Conservation (phyloP, 23 tunicate species). For the Ciona savignyi region DNA sequence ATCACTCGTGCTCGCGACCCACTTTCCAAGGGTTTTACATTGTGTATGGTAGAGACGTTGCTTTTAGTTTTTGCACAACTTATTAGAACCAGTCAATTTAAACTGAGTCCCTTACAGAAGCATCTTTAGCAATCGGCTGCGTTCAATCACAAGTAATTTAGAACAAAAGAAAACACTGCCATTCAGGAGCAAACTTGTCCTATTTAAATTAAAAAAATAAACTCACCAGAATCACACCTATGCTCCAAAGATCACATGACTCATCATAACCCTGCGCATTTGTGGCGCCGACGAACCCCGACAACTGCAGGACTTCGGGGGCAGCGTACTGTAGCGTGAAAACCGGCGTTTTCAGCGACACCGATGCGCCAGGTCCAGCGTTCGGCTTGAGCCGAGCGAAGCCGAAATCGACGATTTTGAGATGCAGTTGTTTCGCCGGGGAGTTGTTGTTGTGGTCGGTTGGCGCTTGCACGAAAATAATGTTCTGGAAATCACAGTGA, state of each 20-base stretch:
- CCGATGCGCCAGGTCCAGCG: conserved; percentile 21
- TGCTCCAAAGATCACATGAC: conserved; percentile 91
- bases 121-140: too few relatives aligned
- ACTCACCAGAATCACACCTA: conserved; percentile 90
- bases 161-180: too few relatives aligned
- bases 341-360: conserved; percentile 75
- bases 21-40: too few relatives aligned
- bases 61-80: too few relatives aligned
- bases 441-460: conserved; percentile 8
- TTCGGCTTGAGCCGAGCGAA: conserved; percentile 55
- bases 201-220: background rate
- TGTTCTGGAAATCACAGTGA: too few relatives aligned
- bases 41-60: too few relatives aligned
- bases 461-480: conserved; percentile 42
- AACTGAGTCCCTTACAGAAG: too few relatives aligned
- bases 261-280: conserved; percentile 72
- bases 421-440: conserved; percentile 8
- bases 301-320: conserved; percentile 70
- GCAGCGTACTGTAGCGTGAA: conserved; percentile 96
- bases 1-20: too few relatives aligned
- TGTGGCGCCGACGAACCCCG: conserved; percentile 33
- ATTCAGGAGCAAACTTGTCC: too few relatives aligned
- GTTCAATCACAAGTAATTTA: too few relatives aligned
- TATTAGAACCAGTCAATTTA: too few relatives aligned
- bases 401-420: conserved; percentile 89